Base-by-base conservation (phyloP, 2,888 invertebrate genomes). In the Thereva unica region DNA sequence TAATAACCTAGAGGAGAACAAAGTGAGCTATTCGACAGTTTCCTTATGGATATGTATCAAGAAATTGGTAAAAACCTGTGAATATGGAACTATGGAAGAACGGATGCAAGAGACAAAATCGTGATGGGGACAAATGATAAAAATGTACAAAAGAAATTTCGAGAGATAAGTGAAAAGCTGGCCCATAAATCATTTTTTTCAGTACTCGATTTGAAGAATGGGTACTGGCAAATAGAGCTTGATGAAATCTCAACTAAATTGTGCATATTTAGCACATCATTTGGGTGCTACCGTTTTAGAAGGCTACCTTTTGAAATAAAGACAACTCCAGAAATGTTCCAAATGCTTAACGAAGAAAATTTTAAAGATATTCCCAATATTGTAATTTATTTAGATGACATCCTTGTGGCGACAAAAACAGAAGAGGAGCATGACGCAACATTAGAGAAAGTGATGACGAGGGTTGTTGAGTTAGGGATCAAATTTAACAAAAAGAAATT, bases 241-340 rank as follows among this genome's bases (percentile, higher is more conserved):
- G 66, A 68, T 7, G 49, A 68, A 8, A 35, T 65, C 0, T 70
- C 71, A 2, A 50, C 56, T 12, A 70, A 72, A 8, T 65, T 71
- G 5, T 74, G 74, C 4, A 74, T 74, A 0, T 73, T 72, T 56
- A 72, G 72, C 0, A 72, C 74, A 8, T 75, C 66, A 6, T 57
- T 50, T 44, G 66, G 66, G 6, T 35, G 37, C 9, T 66, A 44
- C 12, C n/a, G n/a, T 9, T 66, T 52, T 42, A 37, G 4, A 4
- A n/a, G 49, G 4, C n/a, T 35, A 8, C 38, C 66, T 1, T 64
- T 64, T 64, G 63, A 52, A 5, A 41, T 63, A 7, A 52, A 52
- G 49, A 52, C 37, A 4, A 55, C 55, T 0, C 57, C 66, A 5
- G 57, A 66, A 42, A 57, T 68, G 7, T 74, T 72, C 68, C 67